phyloP scores from a whole-genome alignment of 2,888 invertebrate species.

The Xanthia icteritia region DNA sequence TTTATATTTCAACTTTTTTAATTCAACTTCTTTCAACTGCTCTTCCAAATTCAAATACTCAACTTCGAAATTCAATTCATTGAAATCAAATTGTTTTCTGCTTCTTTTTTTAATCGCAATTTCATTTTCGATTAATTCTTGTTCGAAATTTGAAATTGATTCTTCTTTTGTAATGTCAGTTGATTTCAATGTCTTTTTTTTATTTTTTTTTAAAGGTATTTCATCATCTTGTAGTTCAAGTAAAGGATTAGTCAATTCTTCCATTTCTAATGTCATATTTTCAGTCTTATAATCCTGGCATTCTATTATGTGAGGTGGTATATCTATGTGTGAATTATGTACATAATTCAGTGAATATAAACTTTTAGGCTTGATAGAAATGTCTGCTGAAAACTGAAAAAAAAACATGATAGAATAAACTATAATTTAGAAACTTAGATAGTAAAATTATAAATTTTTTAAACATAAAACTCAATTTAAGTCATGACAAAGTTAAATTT shows the following conservation, averaged over 20 bases:
- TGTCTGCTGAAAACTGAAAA: slow-evolving; percentile 11
- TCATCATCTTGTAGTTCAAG: background rate
- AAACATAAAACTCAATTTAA: background rate
- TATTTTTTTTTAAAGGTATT: background rate
- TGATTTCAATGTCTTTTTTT: background rate
- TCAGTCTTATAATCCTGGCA: background rate
- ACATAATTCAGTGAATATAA: slow-evolving; percentile 13
- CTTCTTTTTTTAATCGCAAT: slow-evolving; percentile 1
- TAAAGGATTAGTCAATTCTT: slow-evolving; percentile 16
- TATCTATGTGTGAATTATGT: slow-evolving; percentile 37
- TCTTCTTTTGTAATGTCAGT: slow-evolving; percentile 5
- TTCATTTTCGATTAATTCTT: background rate
- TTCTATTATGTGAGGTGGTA: slow-evolving; percentile 22
- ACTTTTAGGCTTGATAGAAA: background rate
- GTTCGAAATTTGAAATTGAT: slow-evolving; percentile 17
- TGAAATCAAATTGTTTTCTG: slow-evolving; percentile 35
- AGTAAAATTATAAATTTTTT: background rate
- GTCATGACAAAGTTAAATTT: background rate
- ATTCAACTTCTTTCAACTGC: slow-evolving; percentile 61
- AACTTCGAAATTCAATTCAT: slow-evolving; percentile 61
- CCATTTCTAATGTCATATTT: background rate
- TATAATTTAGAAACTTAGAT: background rate
- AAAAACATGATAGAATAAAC: background rate
- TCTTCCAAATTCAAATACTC: slow-evolving; percentile 61
- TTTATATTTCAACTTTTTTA: slow-evolving; percentile 58